phyloP scores from a whole-genome alignment of 1,140 invertebrate genomes.

The Lasioglossum baleicum region DNA sequence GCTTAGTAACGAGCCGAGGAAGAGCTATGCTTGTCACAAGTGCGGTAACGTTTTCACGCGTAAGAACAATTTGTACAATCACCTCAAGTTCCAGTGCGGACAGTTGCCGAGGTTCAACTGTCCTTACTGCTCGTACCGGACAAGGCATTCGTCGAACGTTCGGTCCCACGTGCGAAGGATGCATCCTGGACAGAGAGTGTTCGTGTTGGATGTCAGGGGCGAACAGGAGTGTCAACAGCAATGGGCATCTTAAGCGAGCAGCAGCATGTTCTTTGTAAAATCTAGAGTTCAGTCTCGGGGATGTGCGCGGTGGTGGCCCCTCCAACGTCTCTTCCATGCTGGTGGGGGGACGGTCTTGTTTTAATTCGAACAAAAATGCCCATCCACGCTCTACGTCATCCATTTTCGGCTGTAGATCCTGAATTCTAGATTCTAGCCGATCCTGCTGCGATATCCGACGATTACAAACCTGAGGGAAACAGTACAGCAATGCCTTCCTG shows the following conservation, averaged over 20 bases:
- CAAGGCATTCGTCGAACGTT: constrained; percentile 75
- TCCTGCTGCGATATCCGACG: background rate
- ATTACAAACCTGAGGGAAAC: background rate
- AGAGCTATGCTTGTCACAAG: constrained; percentile 62
- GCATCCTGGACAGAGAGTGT: constrained; percentile 50
- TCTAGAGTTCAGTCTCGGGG: too few species aligned
- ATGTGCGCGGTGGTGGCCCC: too few species aligned
- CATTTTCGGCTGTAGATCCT: too few species aligned
- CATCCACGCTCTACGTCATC: too few species aligned
- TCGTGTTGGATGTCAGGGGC: constrained; percentile 45
- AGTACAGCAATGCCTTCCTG: too few species aligned
- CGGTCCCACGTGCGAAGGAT: constrained; percentile 70
- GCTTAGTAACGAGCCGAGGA: constrained; percentile 15
- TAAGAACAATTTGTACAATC: constrained; percentile 80
- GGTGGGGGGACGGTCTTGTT: too few species aligned
- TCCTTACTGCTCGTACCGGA: constrained; percentile 75
- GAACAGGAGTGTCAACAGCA: constrained; percentile 1
- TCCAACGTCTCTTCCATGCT: too few species aligned
- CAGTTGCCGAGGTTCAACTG: constrained; percentile 81
- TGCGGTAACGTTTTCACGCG: constrained; percentile 67
- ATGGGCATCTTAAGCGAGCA: background rate
- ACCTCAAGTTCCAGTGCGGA: constrained; percentile 79
- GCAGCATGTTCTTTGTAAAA: too few species aligned
- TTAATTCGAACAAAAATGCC: too few species aligned
- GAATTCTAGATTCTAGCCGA: too few species aligned